Evolutionary conservation across 2,888 invertebrate species (phyloP), one percentile per base, ranked within the genome.

Genomic region (Pogonocherus hispidulus): DNA sequence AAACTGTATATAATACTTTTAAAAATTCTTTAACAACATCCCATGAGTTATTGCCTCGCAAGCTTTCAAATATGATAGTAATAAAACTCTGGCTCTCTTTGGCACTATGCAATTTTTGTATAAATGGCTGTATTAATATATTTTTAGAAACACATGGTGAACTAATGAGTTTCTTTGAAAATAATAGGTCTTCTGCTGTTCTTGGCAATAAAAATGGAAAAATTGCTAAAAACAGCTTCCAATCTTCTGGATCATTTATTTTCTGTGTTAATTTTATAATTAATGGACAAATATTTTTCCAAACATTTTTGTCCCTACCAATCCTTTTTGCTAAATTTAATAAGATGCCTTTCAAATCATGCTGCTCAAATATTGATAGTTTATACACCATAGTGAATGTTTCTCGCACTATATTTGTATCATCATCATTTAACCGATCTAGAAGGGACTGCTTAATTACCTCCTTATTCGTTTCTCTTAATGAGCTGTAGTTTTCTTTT

Each of bases 361-460:
- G 69, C 6, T 62, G 67, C 23, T 77, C 74, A 1, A 78, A 56
- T 49, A 80, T 69, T 20, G 63, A 37, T 47, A 67, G 59, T 56
- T 72, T 70, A 49, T 81, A 63, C 23, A 91, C 84, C 3, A 78
- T 47, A 19, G 86, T 84, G 2, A 92, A 83, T 46, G 88, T 85
- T 41, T 89, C 88, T 18, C 81, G 78, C 0, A 94, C 89, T 0
- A 94, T 92, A 54, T 86, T 83, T 0, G 87, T 85, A 74, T 89
- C 88, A 14, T 93, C 92, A 83, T 94, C 94, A 56, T 87, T 86
- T 1, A 95, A 87, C 67, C 93, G 88, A 74, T 90, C 90, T 1
- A 89, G 79, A 4, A 95, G 84, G 0, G 91, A 89, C 59, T 90
- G 89, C 71, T 89, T 90, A 0, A 93, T 85, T 77, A 91, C 88